Percentiles rank a stretch among this genome's conserved stretches.
phyloP scores from a whole-genome alignment of 2,888 invertebrate genomes.

The Lasioglossum morio region DNA sequence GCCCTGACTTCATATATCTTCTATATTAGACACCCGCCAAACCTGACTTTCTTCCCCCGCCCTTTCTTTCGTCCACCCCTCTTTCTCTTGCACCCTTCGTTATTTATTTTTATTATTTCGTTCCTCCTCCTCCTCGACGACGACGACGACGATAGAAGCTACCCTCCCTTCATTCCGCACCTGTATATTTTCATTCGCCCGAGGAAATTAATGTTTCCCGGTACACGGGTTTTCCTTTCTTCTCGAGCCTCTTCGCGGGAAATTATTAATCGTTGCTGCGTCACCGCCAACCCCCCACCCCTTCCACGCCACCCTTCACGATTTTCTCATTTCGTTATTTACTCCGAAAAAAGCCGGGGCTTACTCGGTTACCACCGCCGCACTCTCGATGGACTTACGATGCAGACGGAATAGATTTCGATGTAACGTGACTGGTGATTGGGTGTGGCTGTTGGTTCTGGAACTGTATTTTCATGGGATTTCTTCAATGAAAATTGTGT shows the following conservation, averaged over 20 bases:
- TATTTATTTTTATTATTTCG: conserved; percentile 37
- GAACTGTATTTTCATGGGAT: no score
- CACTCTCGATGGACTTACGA: neutral
- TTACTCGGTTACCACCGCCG: neutral
- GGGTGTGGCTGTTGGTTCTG: neutral
- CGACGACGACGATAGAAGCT: neutral
- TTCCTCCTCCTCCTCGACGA: neutral
- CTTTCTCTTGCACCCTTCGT: neutral
- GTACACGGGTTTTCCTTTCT: conserved; percentile 30
- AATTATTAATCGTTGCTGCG: conserved; percentile 46
- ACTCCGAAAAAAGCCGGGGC: neutral
- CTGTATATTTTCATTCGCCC: conserved; percentile 54
- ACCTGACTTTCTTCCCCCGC: conserved; percentile 17
- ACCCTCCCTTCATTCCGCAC: conserved; percentile 15
- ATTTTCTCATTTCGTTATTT: conserved; percentile 17
- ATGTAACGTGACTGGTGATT: neutral
- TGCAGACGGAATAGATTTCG: neutral
- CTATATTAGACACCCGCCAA: conserved; percentile 48
- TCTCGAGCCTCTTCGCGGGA: neutral
- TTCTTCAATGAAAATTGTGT: no score
- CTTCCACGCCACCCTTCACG: no score
- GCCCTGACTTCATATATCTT: conserved; percentile 49
- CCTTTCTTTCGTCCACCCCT: neutral
- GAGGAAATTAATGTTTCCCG: conserved; percentile 40
- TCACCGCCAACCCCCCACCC: neutral